Evolutionary conservation across 2,113 vertebrate genomes (phyloP), one percentile per base, ranked within the genome.

Genomic region (Hippocampus comes): DNA sequence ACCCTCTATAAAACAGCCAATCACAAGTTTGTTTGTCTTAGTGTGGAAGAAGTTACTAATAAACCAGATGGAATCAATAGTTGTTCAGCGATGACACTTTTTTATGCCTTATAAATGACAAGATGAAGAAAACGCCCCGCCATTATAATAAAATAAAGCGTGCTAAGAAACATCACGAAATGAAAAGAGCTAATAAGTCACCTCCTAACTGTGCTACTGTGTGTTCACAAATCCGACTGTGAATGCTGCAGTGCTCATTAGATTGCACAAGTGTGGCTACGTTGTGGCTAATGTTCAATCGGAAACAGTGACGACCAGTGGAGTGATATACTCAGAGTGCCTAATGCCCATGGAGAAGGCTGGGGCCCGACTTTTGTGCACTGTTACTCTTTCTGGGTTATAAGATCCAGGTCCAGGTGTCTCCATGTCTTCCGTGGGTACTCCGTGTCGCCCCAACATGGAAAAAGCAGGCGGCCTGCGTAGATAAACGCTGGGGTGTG

Each of bases 341-440:
- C 93, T 91, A 59, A 88, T 75, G 1, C 95, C 94, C 82, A 95
- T 87, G 56, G 94, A 93, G 79, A 88, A 95, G 0, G 94, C 92
- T 0, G 94, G 94, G 12, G 93, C 91, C 49, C 88, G 79, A 56
- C 83, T 72, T 70, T 87, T 93, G 85, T 91, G 89, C 17, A 80
- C 63, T 0, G 88, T 91, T 72, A 94, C 94, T 63, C 82, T 93
- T 81, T 96, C 94, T 0, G 94, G 94, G 63, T 91, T 90, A 56
- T 95, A 93, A 0, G 90, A 73, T 3, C 95, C 95, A 0, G 95
- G 95, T 0, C 94, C 95, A 0, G 95, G 95, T 0, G 85, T 92
- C 65, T 82, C 77, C 10, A 88, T 84, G 1, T 63, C 30, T 2
- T 82, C 77, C 3, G 63, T 84, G 48, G 83, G 76, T 34, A 79